A percentile compares a stretch with the other conserved stretches of the same genome.
Conservation (phyloP, 2,888 invertebrate species). For the Tetropium fuscum region DNA sequence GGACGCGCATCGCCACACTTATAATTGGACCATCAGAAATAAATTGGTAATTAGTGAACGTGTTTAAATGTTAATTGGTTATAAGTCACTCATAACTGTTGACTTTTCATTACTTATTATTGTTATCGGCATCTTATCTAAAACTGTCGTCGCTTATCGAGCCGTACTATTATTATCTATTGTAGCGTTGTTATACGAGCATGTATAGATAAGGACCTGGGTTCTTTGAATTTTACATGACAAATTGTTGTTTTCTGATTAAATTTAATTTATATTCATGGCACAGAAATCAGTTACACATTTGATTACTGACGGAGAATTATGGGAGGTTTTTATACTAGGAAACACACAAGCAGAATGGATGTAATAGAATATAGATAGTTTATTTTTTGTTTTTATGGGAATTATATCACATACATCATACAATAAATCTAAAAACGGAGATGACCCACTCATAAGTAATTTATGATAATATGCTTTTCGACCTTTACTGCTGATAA, state of each 20-base stretch:
- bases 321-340: too few relatives aligned
- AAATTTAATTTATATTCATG: slow-evolving; percentile 21
- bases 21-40: slow-evolving; percentile 25
- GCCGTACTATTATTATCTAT: slow-evolving; percentile 21
- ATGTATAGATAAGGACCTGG: slow-evolving; percentile 27
- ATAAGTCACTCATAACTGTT: slow-evolving; percentile 39
- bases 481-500: too few relatives aligned
- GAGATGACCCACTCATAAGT: too few relatives aligned
- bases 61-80: slow-evolving; percentile 29
- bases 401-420: too few relatives aligned
- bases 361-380: too few relatives aligned
- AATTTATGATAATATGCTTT: too few relatives aligned
- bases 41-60: slow-evolving; percentile 29
- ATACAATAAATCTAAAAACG: too few relatives aligned
- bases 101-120: slow-evolving; percentile 39
- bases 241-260: slow-evolving; percentile 26
- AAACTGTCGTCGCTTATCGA: slow-evolving; percentile 38
- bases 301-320: slow-evolving; percentile 17
- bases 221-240: slow-evolving; percentile 29
- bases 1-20: slow-evolving; percentile 14
- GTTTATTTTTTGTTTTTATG: too few relatives aligned
- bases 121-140: slow-evolving; percentile 39
- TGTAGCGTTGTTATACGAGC: slow-evolving; percentile 37
- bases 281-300: slow-evolving; percentile 3
- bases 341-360: too few relatives aligned